Evolutionary conservation across 2,797 vertebrate genomes (phyloP).

Genomic region (Chelon auratus): DNA sequence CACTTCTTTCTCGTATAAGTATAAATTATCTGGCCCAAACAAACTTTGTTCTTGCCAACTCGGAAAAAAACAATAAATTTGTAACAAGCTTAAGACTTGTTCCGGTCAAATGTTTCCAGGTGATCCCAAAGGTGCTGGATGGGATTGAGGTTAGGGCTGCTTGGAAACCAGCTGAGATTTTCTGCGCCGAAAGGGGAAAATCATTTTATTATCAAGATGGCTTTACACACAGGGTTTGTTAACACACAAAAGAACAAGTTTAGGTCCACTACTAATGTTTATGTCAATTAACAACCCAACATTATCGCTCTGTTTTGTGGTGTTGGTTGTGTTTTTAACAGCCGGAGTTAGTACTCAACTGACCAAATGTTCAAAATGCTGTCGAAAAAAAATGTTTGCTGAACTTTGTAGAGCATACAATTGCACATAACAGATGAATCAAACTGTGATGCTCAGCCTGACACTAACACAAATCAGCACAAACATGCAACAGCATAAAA

Average conservation of each 20-base stretch:
- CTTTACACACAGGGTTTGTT: no score
- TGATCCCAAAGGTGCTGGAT: neutral
- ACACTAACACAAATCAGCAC: neutral
- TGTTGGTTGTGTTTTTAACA: neutral
- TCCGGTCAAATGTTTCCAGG: neutral
- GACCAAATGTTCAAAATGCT: neutral
- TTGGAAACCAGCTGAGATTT: neutral
- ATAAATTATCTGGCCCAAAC: no score
- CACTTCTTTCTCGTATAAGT: no score
- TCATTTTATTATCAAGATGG: no score
- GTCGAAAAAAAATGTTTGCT: neutral
- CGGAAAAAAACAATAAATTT: no score
- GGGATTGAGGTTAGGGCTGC: neutral
- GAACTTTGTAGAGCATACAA: neutral
- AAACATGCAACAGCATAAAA: constrained; percentile 7
- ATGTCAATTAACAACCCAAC: no score
- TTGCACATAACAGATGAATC: constrained; percentile 28
- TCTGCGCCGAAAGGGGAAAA: neutral
- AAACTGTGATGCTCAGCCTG: neutral
- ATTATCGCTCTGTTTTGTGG: neutral
- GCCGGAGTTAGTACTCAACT: neutral
- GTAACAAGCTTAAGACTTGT: neutral
- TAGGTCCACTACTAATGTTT: neutral
- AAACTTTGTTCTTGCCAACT: no score
- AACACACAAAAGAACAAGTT: neutral